Evolutionary conservation across 2,113 vertebrate species (phyloP), one percentile per base, ranked within the genome.

Genomic region (Oncorhynchus mykiss): DNA sequence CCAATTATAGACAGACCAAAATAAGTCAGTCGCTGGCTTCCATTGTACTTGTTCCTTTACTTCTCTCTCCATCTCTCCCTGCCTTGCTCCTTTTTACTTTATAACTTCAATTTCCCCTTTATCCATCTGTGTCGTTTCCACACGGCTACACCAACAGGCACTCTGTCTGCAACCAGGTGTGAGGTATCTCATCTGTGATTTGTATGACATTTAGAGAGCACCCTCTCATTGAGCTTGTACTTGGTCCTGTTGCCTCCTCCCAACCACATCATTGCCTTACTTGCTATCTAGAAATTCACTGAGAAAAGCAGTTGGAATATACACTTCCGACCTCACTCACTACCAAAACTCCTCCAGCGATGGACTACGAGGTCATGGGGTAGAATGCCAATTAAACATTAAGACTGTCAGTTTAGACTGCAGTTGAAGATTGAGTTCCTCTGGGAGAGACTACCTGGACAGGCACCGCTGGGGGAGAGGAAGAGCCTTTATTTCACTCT

Each of bases 301-400:
- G n/a, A 62, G n/a, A 22, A 78, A 74, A 82, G 12, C n/a, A 14
- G 27, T 39, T 65, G 39, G 39, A 45, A 45, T 45, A 45, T 45
- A 45, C 9, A 45, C 39, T 45, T 45, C 39, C 2, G 39, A 45
- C 39, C 74, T 84, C 73, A 79, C 67, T 51, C 88, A 64, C 24
- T 73, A 78, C 80, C 8, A 78, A 78, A 73, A 74, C 81, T 70
- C 67, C 84, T 83, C 82, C 62, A 71, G 81, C 81, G 80, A 83
- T 78, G 74, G 73, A 49, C 78, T 78, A 51, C 72, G 13, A 86
- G 90, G 88, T 90, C 87, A 82, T 68, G 71, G 81, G 76, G 80
- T 81, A 84, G 89, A 89, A 92, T 88, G 92, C 89, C 91, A 86
- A 75, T 93, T 88, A 92, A 87, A 87, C 18, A 72, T 85, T 89